Conservation (phyloP, 2,888 invertebrate genomes). For the Trichogramma evanescens region DNA sequence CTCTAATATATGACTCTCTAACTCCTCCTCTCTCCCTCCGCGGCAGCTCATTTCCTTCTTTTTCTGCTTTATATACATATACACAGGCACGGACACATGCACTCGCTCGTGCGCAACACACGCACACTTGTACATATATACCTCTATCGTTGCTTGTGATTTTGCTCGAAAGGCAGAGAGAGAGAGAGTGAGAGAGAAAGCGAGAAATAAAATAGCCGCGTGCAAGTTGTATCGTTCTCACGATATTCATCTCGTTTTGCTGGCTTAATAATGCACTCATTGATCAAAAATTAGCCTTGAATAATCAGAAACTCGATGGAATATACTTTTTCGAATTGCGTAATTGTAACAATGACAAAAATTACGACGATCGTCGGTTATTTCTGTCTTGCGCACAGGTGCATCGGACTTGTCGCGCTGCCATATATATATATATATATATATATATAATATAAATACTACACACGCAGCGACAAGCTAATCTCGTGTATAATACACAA, state of each 20-base stretch:
- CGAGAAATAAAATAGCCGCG: slow-evolving; percentile 1
- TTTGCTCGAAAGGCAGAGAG: neutral
- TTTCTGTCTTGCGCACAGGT: neutral
- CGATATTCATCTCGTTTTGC: neutral
- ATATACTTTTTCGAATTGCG: no score
- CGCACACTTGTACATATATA: neutral
- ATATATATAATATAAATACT: neutral
- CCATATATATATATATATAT: no score
- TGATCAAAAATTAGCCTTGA: no score
- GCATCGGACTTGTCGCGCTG: neutral
- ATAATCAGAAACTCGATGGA: no score
- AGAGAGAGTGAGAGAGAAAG: slow-evolving; percentile 2
- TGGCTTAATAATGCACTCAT: no score
- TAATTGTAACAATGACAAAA: no score
- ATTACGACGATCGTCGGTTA: neutral
- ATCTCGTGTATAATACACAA: slow-evolving; percentile 32
- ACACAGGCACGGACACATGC: neutral
- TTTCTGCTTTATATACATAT: neutral
- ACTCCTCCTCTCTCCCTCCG: slow-evolving; percentile 25
- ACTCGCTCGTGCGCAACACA: slow-evolving; percentile 1
- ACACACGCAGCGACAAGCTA: neutral
- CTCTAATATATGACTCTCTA: slow-evolving; percentile 43
- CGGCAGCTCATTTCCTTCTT: neutral
- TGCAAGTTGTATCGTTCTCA: neutral
- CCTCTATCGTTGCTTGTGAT: slow-evolving; percentile 7